These are phyloP conservation scores for Leptopilina clavipes DNA, from an alignment of 1,140 invertebrate species.

Conservation along the genomic window DNA sequence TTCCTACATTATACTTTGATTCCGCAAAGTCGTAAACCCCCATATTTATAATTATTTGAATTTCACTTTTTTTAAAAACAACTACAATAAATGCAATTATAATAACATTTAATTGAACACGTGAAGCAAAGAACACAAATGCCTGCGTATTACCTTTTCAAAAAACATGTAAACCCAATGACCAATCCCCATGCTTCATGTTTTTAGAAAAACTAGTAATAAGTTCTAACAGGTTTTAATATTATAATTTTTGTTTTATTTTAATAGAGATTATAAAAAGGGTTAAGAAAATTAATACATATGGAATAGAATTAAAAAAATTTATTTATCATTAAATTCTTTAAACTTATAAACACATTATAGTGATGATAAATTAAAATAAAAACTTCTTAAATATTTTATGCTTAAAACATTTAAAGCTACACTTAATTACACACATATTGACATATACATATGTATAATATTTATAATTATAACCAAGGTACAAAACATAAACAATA, in stretches of 20 bases:
- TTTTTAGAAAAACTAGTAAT: too few species aligned
- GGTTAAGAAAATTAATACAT: neutral
- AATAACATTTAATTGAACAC: neutral
- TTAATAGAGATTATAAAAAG: neutral
- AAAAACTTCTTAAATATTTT: neutral
- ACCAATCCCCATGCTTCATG: too few species aligned
- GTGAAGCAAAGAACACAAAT: neutral
- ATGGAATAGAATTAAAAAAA: neutral
- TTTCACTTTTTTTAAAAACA: neutral
- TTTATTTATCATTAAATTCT: constrained; percentile 5
- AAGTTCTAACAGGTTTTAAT: too few species aligned
- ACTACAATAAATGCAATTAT: neutral
- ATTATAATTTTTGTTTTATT: too few species aligned
- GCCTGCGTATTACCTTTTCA: neutral
- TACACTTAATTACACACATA: neutral
- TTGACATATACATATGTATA: neutral
- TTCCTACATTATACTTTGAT: constrained; percentile 65
- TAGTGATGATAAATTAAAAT: neutral
- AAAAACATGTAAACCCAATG: too few species aligned
- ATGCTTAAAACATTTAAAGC: neutral
- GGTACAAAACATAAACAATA: neutral
- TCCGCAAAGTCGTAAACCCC: constrained; percentile 68
- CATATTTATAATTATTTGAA: constrained; percentile 53
- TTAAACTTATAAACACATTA: neutral
- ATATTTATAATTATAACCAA: constrained; percentile 2